Evolutionary conservation across 2,797 vertebrate genomes (phyloP), one percentile per base, ranked within the genome.

Genomic region (Argentina silus): DNA sequence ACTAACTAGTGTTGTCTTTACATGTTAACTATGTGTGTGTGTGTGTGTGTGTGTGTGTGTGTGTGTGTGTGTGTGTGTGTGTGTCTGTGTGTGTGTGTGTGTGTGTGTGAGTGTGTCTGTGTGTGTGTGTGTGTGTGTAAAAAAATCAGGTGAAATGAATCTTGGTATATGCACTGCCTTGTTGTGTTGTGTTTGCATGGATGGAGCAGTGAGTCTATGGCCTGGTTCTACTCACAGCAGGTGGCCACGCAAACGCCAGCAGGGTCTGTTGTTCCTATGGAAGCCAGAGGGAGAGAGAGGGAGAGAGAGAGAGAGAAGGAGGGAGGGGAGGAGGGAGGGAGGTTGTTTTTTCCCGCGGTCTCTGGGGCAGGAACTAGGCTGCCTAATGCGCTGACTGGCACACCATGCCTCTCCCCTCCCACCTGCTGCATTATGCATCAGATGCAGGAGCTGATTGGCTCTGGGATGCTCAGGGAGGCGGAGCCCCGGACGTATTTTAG

Each of bases 271-370:
- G 55, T 57, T 57, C 17, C 50, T 53, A 1, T 51, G 50, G 21
- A 59, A 59, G 56, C 19, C 21, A 50, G 14, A 73, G 42, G 48
- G 21, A 17, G 27, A 44, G 57, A n/a, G 62, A 45, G 48, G n/a
- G 51, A 10, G 66, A 56, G 51, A 56, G 67, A 23, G 36, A 7
- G 57, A 67, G 47, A 17, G 44, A 23, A 19, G 6, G 48, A 14
- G 21, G 7, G 48, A 76, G 68, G 51, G 72, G 50, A 53, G 50
- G 43, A 55, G 68, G 15, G 56, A 61, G 15, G 5, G 10, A 5
- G 9, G 17, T 8, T 59, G 19, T 59, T 36, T 36, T 36, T 21
- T 59, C 56, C 10, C 21, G 19, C 21, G 3, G 56, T 19, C 56
- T 17, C 27, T 19, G 19, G 21, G 27, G 6, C 21, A 57, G 55